These are phyloP conservation scores for Acrossocheilus fasciatus DNA, from an alignment of 2,797 vertebrate species.

Conservation along the genomic window DNA sequence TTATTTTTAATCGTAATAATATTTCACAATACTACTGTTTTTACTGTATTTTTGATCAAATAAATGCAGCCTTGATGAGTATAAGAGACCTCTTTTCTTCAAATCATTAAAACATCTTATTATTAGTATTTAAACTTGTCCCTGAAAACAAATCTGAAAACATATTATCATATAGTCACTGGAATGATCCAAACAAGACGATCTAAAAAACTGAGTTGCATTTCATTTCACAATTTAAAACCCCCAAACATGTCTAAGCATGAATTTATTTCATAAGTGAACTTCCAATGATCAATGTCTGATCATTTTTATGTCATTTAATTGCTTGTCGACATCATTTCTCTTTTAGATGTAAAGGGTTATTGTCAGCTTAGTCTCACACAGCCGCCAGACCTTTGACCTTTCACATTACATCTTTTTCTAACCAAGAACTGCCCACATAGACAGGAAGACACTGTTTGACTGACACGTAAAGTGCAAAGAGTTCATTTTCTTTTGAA, in stretches of 20 bases:
- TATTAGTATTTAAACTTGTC: background rate
- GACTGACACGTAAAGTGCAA: background rate
- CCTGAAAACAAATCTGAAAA: background rate
- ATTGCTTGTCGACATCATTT: conserved; percentile 63
- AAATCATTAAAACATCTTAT: no score
- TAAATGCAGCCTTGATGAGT: background rate
- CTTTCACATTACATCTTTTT: background rate
- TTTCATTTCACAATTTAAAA: background rate
- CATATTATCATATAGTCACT: background rate
- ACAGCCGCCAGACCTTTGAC: background rate
- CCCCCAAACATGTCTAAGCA: background rate
- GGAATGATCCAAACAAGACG: background rate
- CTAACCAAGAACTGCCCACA: background rate
- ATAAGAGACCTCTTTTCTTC: no score
- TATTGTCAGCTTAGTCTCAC: background rate
- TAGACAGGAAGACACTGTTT: background rate
- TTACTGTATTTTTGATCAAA: background rate
- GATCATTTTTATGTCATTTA: conserved; percentile 57
- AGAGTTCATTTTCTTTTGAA: background rate
- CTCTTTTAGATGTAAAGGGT: conserved; percentile 69
- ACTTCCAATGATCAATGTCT: background rate
- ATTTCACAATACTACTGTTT: background rate
- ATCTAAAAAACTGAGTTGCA: background rate
- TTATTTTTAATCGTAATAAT: no score
- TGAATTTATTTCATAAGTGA: background rate